These are phyloP conservation scores for Morinoia aosen DNA, from an alignment of 2,888 invertebrate species.

Conservation along the genomic window DNA sequence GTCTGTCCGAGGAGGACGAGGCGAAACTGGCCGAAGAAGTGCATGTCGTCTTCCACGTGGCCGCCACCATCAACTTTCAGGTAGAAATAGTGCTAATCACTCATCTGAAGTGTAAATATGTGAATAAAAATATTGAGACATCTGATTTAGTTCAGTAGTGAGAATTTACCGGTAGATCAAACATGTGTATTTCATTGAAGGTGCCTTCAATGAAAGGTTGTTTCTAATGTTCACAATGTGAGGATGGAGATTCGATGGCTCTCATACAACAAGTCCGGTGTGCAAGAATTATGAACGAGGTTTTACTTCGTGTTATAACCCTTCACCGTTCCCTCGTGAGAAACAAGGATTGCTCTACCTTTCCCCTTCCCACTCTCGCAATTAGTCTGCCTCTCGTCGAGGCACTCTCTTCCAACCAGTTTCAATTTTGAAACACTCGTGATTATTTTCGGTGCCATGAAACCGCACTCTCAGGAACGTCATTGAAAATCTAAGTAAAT, in stretches of 20 bases:
- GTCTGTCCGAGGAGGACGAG: conserved; percentile 76
- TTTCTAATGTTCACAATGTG: background rate
- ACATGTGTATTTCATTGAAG: background rate
- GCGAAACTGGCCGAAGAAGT: conserved; percentile 76
- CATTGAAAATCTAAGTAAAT: background rate
- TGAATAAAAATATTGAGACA: conserved; percentile 73
- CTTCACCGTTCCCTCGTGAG: background rate
- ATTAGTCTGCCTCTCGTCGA: background rate
- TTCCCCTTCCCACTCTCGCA: background rate
- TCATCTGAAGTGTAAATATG: conserved; percentile 74
- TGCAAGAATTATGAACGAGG: background rate
- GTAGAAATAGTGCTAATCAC: conserved; percentile 75
- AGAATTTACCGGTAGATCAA: too few species aligned
- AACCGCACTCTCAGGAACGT: background rate
- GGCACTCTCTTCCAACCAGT: background rate
- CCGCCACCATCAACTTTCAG: conserved; percentile 92
- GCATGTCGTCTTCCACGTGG: conserved; percentile 90
- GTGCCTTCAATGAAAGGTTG: background rate
- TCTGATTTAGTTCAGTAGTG: too few species aligned
- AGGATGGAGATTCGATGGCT: background rate
- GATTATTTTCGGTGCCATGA: background rate
- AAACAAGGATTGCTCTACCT: background rate
- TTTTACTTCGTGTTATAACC: background rate
- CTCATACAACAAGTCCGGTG: background rate
- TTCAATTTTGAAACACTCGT: background rate